A percentile compares a stretch with the other conserved stretches of the same genome.
These are phyloP conservation scores for Cataglyphis albicans DNA, from an alignment of 2,888 invertebrate genomes.

Conservation along the genomic window DNA sequence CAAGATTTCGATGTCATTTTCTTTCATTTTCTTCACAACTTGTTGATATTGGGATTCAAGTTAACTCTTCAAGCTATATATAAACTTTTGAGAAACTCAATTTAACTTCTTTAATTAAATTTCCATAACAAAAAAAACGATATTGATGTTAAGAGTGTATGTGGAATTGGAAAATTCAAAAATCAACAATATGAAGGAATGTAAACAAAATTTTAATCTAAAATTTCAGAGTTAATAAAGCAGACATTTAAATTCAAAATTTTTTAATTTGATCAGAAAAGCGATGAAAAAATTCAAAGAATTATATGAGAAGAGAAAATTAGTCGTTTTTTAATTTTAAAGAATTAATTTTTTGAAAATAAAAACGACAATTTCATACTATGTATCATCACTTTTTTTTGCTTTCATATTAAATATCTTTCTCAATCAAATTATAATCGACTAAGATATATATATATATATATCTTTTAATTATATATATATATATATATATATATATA, in stretches of 20 bases:
- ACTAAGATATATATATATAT: background rate
- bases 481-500: too few species aligned
- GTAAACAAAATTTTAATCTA: background rate
- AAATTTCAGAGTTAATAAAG: background rate
- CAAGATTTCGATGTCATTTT: conserved; percentile 11
- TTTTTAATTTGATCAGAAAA: background rate
- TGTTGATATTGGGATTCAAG: background rate
- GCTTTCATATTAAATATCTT: background rate
- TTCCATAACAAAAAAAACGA: background rate
- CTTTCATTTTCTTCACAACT: conserved; percentile 17
- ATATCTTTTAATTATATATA: too few species aligned
- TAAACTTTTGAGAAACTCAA: background rate
- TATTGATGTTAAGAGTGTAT: background rate
- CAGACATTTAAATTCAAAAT: background rate
- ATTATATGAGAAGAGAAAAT: background rate
- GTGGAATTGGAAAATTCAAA: background rate
- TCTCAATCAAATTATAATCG: background rate
- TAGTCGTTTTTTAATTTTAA: background rate
- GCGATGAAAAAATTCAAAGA: background rate
- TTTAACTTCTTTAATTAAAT: background rate
- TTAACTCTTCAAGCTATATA: background rate
- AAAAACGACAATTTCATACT: background rate
- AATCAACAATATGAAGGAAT: background rate
- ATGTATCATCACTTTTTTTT: background rate
- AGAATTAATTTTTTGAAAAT: background rate